Conservation (phyloP, 2,113 vertebrate genomes). For the Neogobius melanostomus region DNA sequence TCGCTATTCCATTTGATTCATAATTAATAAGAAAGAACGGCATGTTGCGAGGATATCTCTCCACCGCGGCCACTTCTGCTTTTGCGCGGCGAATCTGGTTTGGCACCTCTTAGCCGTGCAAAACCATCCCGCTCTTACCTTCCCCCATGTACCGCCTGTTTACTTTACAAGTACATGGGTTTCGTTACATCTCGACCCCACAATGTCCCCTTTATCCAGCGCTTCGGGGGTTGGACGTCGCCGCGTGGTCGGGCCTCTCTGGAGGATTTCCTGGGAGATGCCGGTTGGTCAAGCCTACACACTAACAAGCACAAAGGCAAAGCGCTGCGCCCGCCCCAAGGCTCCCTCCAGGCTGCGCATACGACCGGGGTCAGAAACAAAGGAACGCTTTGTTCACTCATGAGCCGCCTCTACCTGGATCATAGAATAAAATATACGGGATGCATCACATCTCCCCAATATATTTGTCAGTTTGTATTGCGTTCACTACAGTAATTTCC, state of each 20-base stretch:
- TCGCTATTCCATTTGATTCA: neutral
- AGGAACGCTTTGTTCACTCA: slow-evolving; percentile 19
- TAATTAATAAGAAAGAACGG: neutral
- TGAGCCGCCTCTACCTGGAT: slow-evolving; percentile 8
- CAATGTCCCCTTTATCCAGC: neutral
- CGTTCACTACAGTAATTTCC: neutral
- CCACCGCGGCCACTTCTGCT: neutral
- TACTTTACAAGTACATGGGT: neutral
- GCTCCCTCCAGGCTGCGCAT: slow-evolving; percentile 36
- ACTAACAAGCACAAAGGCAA: slow-evolving; percentile 49
- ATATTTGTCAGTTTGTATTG: neutral
- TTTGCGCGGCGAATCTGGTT: neutral
- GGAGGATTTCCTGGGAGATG: slow-evolving; percentile 36
- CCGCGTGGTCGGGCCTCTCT: slow-evolving; percentile 15
- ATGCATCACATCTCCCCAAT: slow-evolving; percentile 3
- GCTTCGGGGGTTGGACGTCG: slow-evolving; percentile 24
- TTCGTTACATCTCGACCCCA: neutral
- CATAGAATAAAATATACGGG: slow-evolving; percentile 15
- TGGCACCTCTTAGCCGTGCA: neutral
- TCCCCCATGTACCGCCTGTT: neutral
- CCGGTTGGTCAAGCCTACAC: neutral
- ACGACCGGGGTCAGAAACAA: slow-evolving; percentile 41
- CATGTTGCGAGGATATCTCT: neutral
- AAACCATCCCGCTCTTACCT: neutral
- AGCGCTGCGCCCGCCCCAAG: slow-evolving; percentile 12